Percentiles rank a stretch among this genome's conserved stretches.
Conservation (phyloP, 2,888 invertebrate species). For the Trichogramma dendrolimi region DNA sequence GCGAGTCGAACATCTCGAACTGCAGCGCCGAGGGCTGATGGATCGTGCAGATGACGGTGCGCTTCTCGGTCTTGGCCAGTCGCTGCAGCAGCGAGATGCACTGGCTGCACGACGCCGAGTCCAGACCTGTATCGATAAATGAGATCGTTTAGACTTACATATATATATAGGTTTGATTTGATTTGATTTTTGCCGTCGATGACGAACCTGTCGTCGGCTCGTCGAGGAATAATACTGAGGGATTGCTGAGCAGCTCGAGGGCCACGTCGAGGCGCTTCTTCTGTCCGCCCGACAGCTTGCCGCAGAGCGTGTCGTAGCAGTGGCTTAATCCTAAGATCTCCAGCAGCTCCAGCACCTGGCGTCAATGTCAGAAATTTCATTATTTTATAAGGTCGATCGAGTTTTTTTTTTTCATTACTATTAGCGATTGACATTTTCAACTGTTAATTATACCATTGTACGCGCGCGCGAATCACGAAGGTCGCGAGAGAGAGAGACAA, state of each 20-base stretch:
- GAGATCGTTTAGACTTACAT: too few species aligned
- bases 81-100: slow-evolving; percentile 75
- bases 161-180: not conserved
- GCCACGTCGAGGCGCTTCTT: slow-evolving; percentile 78
- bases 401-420: not conserved
- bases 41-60: slow-evolving; percentile 88
- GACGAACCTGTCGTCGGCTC: slow-evolving; percentile 70
- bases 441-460: not conserved
- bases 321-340: slow-evolving; percentile 69
- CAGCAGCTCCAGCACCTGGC: slow-evolving; percentile 70
- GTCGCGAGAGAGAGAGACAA: not conserved
- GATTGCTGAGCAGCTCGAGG: slow-evolving; percentile 79
- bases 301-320: slow-evolving; percentile 65
- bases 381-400: not conserved
- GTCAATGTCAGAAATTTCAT: slow-evolving; percentile 6
- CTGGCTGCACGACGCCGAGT: slow-evolving; percentile 82
- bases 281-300: slow-evolving; percentile 79
- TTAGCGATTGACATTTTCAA: not conserved
- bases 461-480: too few species aligned
- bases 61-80: slow-evolving; percentile 72
- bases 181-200: not conserved
- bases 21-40: slow-evolving; percentile 91
- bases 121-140: slow-evolving; percentile 60
- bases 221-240: slow-evolving; percentile 82
- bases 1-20: slow-evolving; percentile 87